Percentiles rank a stretch among this genome's conserved stretches.
phyloP scores from a whole-genome alignment of 2,888 invertebrate species.

The Drosophila limbata region DNA sequence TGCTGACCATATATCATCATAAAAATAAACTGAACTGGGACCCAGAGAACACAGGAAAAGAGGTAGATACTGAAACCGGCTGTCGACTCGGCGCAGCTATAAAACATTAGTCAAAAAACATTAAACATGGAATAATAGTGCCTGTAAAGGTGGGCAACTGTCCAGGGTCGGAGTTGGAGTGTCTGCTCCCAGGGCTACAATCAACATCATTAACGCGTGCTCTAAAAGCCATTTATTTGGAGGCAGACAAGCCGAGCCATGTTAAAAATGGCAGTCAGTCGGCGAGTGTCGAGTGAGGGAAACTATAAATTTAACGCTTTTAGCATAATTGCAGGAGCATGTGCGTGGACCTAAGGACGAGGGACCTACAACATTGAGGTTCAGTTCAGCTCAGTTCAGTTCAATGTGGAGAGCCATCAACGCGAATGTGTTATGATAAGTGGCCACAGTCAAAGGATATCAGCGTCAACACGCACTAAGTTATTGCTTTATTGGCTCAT shows the following conservation, averaged over 20 bases:
- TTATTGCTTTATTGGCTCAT: constrained; percentile 57
- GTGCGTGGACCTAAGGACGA: constrained; percentile 56
- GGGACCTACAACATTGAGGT: neutral
- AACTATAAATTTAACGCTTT: constrained; percentile 78
- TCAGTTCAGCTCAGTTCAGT: constrained; percentile 1
- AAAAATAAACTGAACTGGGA: constrained; percentile 58
- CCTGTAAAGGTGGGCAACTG: constrained; percentile 29
- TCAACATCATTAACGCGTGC: constrained; percentile 79
- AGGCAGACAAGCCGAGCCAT: constrained; percentile 65
- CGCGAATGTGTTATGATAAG: constrained; percentile 72
- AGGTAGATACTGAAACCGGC: constrained; percentile 15
- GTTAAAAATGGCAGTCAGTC: constrained; percentile 51
- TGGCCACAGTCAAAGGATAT: constrained; percentile 68
- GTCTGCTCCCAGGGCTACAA: constrained; percentile 62
- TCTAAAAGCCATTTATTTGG: constrained; percentile 77
- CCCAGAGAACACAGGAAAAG: constrained; percentile 6
- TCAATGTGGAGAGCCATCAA: constrained; percentile 45
- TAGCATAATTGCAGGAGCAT: constrained; percentile 75
- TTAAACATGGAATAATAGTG: constrained; percentile 65
- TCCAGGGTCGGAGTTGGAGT: neutral
- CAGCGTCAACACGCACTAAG: constrained; percentile 68
- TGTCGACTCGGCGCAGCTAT: constrained; percentile 39
- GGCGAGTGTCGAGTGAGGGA: constrained; percentile 43
- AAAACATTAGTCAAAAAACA: constrained; percentile 64
- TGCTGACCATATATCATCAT: constrained; percentile 71